Base-by-base conservation (phyloP, 2,113 vertebrate species). In the Chloropsis cyanopogon region DNA sequence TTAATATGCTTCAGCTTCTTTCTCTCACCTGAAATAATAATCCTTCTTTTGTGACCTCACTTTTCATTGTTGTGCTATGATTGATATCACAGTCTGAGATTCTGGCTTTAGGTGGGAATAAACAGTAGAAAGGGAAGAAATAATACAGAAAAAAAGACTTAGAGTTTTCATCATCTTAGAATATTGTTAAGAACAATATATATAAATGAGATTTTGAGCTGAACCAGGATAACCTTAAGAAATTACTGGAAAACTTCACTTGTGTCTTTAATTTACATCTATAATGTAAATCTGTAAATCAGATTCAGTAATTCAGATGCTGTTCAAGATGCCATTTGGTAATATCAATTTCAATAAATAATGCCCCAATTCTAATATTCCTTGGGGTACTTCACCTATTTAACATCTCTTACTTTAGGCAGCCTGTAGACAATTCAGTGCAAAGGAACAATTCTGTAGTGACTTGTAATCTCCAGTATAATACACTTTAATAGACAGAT, bases 51-150 rank as follows among this genome's bases (percentile, higher is more conserved):
- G 39, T 71, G 85, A 88, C 75, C 92, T 95, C 90, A 90, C 42
- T 70, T 42, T 87, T 85, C 78, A 90, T 82, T 77, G 56, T 29
- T 91, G 54, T 63, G 54, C 16, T 86, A 5, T 59, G 75, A 94
- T 41, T 91, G 82, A 96, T 94, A 31, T 44, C 54, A 81, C 79
- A 93, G 10, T 77, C 46, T 79, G 49, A 53, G 29, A 57, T 73
- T 90, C 63, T 93, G 79, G 59, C 33, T 93, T 93, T 71, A 83
- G 29, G 24, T 92, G 47, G 78, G 54, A 96, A 93, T 93, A 93
- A 94, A 76, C 17, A 90, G 11, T 22, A 69, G 59, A 68, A 95
- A 81, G 50, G 70, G 44, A 93, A 91, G 23, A 4, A 82, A 90
- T 72, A 93, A 69, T 24, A 69, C 5, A 53, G 33, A 91, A 73